Conservation (phyloP, 2,113 vertebrate genomes). For the Misgurnus mizolepis region DNA sequence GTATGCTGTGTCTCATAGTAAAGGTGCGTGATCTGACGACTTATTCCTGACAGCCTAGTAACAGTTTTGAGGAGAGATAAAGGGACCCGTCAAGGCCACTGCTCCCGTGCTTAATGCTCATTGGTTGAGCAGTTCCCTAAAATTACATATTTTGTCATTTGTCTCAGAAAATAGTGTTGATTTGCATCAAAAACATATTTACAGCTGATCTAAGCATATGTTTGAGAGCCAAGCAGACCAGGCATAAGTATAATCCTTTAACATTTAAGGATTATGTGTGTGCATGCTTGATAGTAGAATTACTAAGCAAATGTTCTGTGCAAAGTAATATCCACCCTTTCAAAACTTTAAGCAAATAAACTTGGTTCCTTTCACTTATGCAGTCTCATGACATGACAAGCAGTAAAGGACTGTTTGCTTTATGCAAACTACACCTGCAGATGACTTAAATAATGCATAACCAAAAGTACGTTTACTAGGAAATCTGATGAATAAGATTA, state of each 20-base stretch:
- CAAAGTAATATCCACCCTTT: neutral
- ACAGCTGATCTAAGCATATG: no score
- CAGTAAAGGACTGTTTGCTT: neutral
- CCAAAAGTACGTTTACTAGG: neutral
- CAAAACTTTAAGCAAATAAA: neutral
- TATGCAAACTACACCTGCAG: neutral
- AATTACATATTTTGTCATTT: neutral
- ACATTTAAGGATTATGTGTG: no score
- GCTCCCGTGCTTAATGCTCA: no score
- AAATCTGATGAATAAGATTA: neutral
- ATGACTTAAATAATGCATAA: neutral
- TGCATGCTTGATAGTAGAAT: no score
- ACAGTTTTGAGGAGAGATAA: neutral
- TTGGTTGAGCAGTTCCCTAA: no score
- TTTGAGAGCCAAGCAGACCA: no score
- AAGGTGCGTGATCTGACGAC: conserved; percentile 72
- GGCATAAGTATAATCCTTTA: no score
- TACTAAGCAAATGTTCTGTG: neutral
- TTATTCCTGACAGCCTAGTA: neutral
- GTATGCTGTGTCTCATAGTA: conserved; percentile 94
- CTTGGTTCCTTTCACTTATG: neutral
- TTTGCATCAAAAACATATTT: neutral
- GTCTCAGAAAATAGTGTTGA: neutral
- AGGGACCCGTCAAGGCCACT: no score
- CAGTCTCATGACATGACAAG: neutral